Percentiles rank a stretch among this genome's conserved stretches.
These are phyloP conservation scores for Parus major DNA, from an alignment of 2,113 vertebrate genomes.

Conservation along the genomic window DNA sequence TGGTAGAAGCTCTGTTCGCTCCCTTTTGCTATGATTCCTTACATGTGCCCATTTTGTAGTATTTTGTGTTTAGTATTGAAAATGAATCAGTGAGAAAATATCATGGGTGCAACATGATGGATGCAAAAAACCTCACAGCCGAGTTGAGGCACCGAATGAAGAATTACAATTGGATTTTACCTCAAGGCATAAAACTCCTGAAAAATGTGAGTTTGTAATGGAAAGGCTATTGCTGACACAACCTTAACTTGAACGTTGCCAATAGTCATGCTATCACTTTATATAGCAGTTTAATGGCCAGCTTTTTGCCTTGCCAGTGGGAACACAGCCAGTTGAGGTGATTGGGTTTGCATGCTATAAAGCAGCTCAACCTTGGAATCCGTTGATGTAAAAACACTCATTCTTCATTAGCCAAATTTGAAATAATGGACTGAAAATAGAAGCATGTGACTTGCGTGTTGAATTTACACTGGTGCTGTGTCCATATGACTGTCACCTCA, in stretches of 20 bases:
- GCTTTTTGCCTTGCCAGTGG: conserved; percentile 18
- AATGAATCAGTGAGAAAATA: neutral
- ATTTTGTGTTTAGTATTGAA: conserved; percentile 15
- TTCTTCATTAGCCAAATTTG: conserved; percentile 53
- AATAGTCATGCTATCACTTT: conserved; percentile 39
- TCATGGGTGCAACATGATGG: neutral
- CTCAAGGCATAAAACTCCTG: conserved; percentile 36
- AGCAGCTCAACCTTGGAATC: conserved; percentile 33
- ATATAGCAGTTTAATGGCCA: conserved; percentile 49
- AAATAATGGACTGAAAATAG: conserved; percentile 47
- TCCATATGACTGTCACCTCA: neutral
- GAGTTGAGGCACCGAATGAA: neutral
- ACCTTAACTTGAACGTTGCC: conserved; percentile 52
- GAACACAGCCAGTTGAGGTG: conserved; percentile 25
- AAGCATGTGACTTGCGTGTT: neutral
- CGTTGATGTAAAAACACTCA: neutral
- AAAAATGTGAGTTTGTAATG: conserved; percentile 38
- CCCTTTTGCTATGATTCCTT: neutral
- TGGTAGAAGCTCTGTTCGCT: neutral
- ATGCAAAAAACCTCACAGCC: neutral
- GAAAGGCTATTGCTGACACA: conserved; percentile 50
- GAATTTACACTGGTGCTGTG: conserved; percentile 18
- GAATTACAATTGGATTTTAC: conserved; percentile 38
- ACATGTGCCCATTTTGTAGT: neutral
- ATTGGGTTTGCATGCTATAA: conserved; percentile 36